A percentile compares a stretch with the other conserved stretches of the same genome.
Evolutionary conservation across 2,797 vertebrate species (phyloP).

Genomic region (Muscicapa striata): DNA sequence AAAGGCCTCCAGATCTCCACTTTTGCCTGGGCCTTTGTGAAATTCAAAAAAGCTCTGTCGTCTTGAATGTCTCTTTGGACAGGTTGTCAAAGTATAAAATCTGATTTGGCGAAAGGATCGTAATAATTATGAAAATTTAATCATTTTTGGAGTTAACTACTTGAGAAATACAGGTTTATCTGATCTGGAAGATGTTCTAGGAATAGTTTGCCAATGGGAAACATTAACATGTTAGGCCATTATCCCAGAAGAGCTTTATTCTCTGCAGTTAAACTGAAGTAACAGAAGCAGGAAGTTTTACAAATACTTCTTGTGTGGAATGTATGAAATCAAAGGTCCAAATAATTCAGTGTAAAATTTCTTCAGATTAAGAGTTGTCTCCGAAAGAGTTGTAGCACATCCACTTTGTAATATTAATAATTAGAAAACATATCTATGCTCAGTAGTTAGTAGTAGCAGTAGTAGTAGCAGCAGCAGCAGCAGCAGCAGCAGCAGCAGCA

Average conservation of each 20-base stretch:
- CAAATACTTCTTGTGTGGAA: background rate
- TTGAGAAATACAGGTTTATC: background rate
- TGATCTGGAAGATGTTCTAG: background rate
- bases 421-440: background rate
- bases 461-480: background rate
- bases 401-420: background rate
- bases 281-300: background rate
- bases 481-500: too few relatives aligned
- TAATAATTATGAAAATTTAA: background rate
- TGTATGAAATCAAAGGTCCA: background rate
- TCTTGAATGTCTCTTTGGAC: background rate
- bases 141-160: background rate
- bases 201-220: background rate
- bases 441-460: background rate
- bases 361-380: background rate
- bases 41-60: background rate
- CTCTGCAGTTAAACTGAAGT: background rate
- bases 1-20: background rate
- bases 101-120: background rate
- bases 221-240: background rate
- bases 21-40: background rate
- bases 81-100: background rate
- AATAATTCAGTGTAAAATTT: background rate
- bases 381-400: background rate
- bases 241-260: background rate